Conservation (phyloP, 1,140 invertebrate species). For the Drosophila santomea region DNA sequence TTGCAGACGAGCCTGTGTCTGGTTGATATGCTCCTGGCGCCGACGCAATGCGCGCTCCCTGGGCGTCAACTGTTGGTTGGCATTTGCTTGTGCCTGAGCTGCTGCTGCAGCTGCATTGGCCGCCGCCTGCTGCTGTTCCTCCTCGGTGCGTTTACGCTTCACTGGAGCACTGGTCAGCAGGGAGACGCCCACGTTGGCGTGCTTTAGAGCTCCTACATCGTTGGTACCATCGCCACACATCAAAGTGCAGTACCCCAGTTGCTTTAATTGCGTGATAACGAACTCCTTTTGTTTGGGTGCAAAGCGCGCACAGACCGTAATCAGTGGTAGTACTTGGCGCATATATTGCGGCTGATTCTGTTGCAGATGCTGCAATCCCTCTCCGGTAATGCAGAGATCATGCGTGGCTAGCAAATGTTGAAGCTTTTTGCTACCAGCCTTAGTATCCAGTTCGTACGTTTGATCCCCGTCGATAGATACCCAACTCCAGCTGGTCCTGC, state of each 20-base stretch:
- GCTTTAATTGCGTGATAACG: conserved; percentile 95
- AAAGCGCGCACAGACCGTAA: conserved; percentile 96
- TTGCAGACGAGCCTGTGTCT: conserved; percentile 84
- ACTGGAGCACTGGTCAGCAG: conserved; percentile 95
- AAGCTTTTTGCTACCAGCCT: conserved; percentile 31
- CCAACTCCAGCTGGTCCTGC: conserved; percentile 89
- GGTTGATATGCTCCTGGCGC: conserved; percentile 79
- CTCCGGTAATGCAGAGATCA: conserved; percentile 97
- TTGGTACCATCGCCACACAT: conserved; percentile 99
- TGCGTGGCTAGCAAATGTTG: conserved; percentile 87
- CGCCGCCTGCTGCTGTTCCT: conserved; percentile 63
- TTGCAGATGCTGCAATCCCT: conserved; percentile 92
- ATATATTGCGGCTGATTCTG: conserved; percentile 88
- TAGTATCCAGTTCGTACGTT: conserved; percentile 72
- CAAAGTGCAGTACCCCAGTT: conserved; percentile 94
- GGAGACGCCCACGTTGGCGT: conserved; percentile 94
- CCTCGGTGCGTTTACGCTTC: conserved; percentile 80
- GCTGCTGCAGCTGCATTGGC: conserved; percentile 45
- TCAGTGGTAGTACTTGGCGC: conserved; percentile 91
- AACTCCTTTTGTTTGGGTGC: conserved; percentile 99
- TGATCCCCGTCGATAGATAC: conserved; percentile 87
- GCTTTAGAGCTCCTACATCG: conserved; percentile 99
- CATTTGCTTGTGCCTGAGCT: conserved; percentile 32
- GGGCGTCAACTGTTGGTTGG: conserved; percentile 65
- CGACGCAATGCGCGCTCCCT: conserved; percentile 76